These are phyloP conservation scores for Ferrisia virgata DNA, from an alignment of 2,888 invertebrate genomes.

Conservation along the genomic window DNA sequence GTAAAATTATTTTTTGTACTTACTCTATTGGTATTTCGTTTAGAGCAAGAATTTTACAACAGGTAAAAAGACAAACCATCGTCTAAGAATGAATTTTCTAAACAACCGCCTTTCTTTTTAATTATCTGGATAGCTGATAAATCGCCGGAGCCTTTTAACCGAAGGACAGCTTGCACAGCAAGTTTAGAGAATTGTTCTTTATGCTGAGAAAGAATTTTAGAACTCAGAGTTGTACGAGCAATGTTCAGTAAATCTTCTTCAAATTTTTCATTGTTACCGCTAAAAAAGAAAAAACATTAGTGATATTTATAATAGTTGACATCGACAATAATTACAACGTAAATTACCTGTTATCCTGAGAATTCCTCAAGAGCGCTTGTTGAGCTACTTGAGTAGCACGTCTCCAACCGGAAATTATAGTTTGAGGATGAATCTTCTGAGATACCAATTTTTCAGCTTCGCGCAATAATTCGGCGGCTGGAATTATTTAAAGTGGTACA, in stretches of 20 bases:
- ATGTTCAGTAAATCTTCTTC: slow-evolving; percentile 90
- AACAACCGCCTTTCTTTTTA: slow-evolving; percentile 80
- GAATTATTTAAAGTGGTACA: slow-evolving; percentile 49
- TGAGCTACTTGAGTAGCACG: slow-evolving; percentile 80
- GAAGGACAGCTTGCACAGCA: slow-evolving; percentile 92
- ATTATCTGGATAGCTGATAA: slow-evolving; percentile 95
- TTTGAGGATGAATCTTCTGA: slow-evolving; percentile 96
- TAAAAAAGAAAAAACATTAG: slow-evolving; percentile 48
- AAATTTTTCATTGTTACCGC: slow-evolving; percentile 72
- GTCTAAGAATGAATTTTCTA: slow-evolving; percentile 95
- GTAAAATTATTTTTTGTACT: not conserved
- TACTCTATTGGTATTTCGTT: not conserved
- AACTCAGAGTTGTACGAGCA: slow-evolving; percentile 94
- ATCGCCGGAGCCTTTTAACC: slow-evolving; percentile 93
- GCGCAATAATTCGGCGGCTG: slow-evolving; percentile 86
- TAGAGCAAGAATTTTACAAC: not conserved
- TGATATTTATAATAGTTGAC: not conserved
- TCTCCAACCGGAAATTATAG: slow-evolving; percentile 94
- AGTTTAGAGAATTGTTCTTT: slow-evolving; percentile 94
- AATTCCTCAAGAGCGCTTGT: slow-evolving; percentile 72
- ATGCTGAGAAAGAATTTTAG: slow-evolving; percentile 95
- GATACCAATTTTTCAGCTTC: slow-evolving; percentile 93
- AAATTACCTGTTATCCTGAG: slow-evolving; percentile 78
- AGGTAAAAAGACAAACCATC: slow-evolving; percentile 63
- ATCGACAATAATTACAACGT: not conserved